Evolutionary conservation across 1,140 invertebrate genomes (phyloP).

Genomic region (Solen grandis): DNA sequence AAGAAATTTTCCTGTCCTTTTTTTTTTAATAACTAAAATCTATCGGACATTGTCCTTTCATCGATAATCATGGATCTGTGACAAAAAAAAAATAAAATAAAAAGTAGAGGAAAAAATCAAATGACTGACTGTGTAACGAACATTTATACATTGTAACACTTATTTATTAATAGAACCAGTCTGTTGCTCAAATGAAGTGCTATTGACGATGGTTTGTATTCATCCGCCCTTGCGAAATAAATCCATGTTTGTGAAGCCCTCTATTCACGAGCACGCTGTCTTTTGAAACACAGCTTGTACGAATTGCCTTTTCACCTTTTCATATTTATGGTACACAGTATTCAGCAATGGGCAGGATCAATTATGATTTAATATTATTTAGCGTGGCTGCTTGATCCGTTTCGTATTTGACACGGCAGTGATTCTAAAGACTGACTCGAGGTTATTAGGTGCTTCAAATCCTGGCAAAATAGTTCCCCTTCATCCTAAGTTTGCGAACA

Average conservation of each 20-base stretch:
- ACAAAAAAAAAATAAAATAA: no score
- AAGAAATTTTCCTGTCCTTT: no score
- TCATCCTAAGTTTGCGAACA: no score
- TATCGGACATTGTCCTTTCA: no score
- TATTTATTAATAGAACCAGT: no score
- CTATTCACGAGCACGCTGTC: background rate
- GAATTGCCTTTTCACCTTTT: slow-evolving; percentile 1
- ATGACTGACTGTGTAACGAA: no score
- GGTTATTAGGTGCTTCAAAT: slow-evolving; percentile 14
- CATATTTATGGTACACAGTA: slow-evolving; percentile 5
- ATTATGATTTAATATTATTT: slow-evolving; percentile 35
- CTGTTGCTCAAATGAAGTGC: no score
- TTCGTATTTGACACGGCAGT: slow-evolving; percentile 14
- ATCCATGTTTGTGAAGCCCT: background rate
- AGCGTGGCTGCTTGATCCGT: slow-evolving; percentile 15
- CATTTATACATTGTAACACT: no score
- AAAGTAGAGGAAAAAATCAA: no score
- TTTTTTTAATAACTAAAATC: no score
- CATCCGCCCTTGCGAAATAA: background rate
- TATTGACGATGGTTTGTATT: background rate
- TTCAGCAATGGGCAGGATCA: slow-evolving; percentile 14
- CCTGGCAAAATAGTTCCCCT: slow-evolving; percentile 5
- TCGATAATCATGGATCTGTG: no score
- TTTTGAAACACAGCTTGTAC: slow-evolving; percentile 33
- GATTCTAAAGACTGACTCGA: background rate